Base-by-base conservation (phyloP, 1,140 invertebrate species). In the Cryptotermes secundus region DNA sequence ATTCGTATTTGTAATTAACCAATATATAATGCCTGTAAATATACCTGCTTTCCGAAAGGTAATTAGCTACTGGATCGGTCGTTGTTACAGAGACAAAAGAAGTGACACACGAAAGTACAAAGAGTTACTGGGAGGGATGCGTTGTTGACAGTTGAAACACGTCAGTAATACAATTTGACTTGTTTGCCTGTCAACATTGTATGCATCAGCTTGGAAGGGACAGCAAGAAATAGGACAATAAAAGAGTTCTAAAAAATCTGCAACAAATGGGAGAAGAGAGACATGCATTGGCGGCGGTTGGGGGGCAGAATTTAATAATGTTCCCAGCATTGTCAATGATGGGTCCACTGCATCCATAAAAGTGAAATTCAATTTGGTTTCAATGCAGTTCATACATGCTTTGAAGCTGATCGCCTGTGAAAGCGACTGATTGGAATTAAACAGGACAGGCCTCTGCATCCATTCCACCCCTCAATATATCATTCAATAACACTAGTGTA, bases 111-210 rank as follows among this genome's bases (percentile, higher is more conserved):
- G 59, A 31, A 0, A n/a, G n/a, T 31, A 72, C n/a, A 72, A 72
- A 72, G 10, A n/a, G 26, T 72, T 26, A n/a, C 59, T 72, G 14
- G 59, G 59, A 26, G 19, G n/a, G n/a, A 72, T 26, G 59, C 26
- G 9, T 72, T 72, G 59, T 31, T n/a, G 59, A 72, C 59, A 72
- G 59, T 72, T 72, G 59, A 72, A 72, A 72, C 59, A 72, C 59
- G 59, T 72, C 26, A 72, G 59, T 72, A 72, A 72, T 72, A n/a
- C 59, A 72, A 14, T 72, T 72, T 72, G 2, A 31, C 59, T 72
- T 72, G 59, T 72, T 72, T 72, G 26, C 59, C 59, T 72, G 59
- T 72, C n/a, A 31, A 72, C 59, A 72, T 31, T 31, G 59, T 72
- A 31, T 31, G 16, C 26, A 72, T 72, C 3, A 2, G 26, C 12